These are phyloP conservation scores for Drosophila paramelanica DNA, from an alignment of 2,888 invertebrate species.

Conservation along the genomic window DNA sequence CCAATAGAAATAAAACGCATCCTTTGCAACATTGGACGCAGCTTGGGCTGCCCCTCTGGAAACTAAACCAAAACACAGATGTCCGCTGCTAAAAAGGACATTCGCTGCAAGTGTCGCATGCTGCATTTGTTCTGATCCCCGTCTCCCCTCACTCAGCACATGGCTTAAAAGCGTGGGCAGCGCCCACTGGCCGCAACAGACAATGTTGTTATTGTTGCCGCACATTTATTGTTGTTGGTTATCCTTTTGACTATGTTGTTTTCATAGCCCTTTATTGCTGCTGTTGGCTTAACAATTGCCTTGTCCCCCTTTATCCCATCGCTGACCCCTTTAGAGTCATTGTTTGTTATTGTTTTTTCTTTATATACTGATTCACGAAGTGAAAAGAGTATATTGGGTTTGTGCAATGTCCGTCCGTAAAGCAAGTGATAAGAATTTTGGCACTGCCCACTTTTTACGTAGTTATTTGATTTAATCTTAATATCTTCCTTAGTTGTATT, in stretches of 20 bases:
- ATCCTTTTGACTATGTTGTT: slow-evolving; percentile 69
- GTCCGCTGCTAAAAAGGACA: slow-evolving; percentile 58
- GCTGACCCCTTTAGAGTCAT: slow-evolving; percentile 14
- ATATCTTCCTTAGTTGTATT: no score
- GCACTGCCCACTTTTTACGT: no score
- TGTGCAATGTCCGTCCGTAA: no score
- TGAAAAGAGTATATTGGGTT: no score
- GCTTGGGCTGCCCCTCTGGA: neutral
- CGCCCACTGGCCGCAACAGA: slow-evolving; percentile 12
- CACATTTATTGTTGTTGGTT: slow-evolving; percentile 66
- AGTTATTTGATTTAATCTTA: no score
- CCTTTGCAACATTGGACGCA: slow-evolving; percentile 51
- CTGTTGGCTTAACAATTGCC: slow-evolving; percentile 8
- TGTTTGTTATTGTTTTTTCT: slow-evolving; percentile 32
- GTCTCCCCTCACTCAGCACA: neutral
- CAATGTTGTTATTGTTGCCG: slow-evolving; percentile 40
- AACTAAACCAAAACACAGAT: slow-evolving; percentile 41
- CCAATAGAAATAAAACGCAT: slow-evolving; percentile 77
- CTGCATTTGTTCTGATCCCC: slow-evolving; percentile 58
- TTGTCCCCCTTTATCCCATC: slow-evolving; percentile 1
- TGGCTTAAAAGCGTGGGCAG: slow-evolving; percentile 22
- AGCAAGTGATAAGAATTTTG: no score
- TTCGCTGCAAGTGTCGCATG: slow-evolving; percentile 72
- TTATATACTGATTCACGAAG: no score
- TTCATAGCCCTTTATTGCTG: slow-evolving; percentile 60